Evolutionary conservation across 2,797 vertebrate genomes (phyloP), one percentile per base, ranked within the genome.

Genomic region (Paguma larvata): DNA sequence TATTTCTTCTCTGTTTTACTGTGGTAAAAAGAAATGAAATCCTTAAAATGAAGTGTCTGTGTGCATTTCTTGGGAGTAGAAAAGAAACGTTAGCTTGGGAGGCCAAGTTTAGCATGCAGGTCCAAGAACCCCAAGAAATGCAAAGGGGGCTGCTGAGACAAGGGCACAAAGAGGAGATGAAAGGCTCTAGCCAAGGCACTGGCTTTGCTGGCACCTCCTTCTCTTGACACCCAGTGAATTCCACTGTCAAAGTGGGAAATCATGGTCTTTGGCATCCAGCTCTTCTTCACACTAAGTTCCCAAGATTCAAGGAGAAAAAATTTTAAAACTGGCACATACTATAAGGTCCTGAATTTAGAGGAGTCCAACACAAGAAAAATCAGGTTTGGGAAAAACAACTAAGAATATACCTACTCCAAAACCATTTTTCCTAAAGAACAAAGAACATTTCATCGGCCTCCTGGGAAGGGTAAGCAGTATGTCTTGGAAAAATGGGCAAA

Each of bases 1-100:
- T 46, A 32, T 63, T 92, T 79, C 48, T 95, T 83, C 12, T 95
- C 90, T 91, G 34, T 34, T 86, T 93, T 46, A 68, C 44, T n/a
- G 13, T 34, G 12, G 19, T 56, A 14, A 75, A 91, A 30, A 87
- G 11, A 80, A 89, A 72, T 56, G 4, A 70, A 88, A 19, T 15
- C 5, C 25, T 77, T 91, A 88, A 48, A 65, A 92, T 23, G 21
- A 78, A 41, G 13, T 16, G 1, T 34, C 53, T 88, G 10, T 51
- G 10, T 27, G 14, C 14, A 0, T 59, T 88, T 21, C n/a, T 46
- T 21, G 16, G 15, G n/a, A 48, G 25, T 16, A 63, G 14, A 6
- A 68, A 88, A 32, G 25, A 78, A 82, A 48, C 85, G 51, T 38
- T 0, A 80, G n/a, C 13, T 63, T 44, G 27, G 2, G 18, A 67